phyloP scores from a whole-genome alignment of 2,888 invertebrate genomes.

The Himalopsyche kuldschensis region DNA sequence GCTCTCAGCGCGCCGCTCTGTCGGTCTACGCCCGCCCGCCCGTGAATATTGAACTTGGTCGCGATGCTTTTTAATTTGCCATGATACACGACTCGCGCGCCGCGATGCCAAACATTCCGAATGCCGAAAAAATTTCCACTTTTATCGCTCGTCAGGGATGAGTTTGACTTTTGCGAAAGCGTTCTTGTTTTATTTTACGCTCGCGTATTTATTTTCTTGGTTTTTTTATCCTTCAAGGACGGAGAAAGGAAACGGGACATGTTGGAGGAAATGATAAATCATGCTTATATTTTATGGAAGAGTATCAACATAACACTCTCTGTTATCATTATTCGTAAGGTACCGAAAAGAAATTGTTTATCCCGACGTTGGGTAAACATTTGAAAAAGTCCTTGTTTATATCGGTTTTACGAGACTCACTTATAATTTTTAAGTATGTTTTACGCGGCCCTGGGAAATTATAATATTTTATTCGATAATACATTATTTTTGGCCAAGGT shows the following conservation, averaged over 20 bases:
- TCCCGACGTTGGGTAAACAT: not conserved
- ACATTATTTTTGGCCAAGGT: too few species aligned
- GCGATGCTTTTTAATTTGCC: not conserved
- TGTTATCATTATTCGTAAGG: not conserved
- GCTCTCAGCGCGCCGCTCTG: constrained; percentile 5
- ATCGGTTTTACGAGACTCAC: not conserved
- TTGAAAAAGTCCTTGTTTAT: not conserved
- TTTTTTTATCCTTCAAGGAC: not conserved
- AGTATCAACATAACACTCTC: not conserved
- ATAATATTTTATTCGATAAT: too few species aligned
- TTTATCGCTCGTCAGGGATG: not conserved
- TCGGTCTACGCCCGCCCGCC: not conserved
- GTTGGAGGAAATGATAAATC: not conserved
- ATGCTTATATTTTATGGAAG: not conserved
- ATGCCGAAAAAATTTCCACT: not conserved
- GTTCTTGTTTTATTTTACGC: not conserved
- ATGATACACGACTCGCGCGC: not conserved
- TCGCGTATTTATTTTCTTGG: not conserved
- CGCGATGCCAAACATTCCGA: not conserved
- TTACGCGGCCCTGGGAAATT: too few species aligned
- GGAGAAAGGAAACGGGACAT: not conserved
- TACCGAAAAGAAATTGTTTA: not conserved
- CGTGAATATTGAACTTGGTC: constrained; percentile 4
- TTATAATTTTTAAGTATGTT: not conserved
- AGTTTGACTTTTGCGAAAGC: not conserved